Percentiles rank a stretch among this genome's conserved stretches.
phyloP scores from a whole-genome alignment of 2,888 invertebrate species.

The Andrena fulva region DNA sequence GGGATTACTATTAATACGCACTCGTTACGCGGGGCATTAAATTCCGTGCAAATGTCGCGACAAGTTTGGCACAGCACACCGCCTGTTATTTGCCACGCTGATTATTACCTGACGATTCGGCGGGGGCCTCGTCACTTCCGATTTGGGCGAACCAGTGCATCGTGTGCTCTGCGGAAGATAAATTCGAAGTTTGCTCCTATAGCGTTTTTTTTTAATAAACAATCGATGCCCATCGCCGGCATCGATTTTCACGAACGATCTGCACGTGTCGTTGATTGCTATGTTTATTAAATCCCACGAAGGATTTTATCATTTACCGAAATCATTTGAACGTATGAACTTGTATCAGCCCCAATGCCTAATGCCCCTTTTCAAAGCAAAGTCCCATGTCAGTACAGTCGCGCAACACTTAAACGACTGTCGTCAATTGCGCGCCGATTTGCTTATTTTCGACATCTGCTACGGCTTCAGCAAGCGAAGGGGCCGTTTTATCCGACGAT shows the following conservation, averaged over 20 bases:
- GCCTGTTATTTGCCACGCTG: slow-evolving; percentile 56
- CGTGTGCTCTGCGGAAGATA: slow-evolving; percentile 81
- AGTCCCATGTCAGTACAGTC: not conserved
- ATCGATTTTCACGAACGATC: not conserved
- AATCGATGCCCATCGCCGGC: not conserved
- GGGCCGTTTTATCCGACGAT: slow-evolving; percentile 43
- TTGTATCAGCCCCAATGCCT: too few relatives aligned
- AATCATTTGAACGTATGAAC: not conserved
- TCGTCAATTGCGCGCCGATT: slow-evolving; percentile 51
- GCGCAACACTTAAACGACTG: slow-evolving; percentile 6
- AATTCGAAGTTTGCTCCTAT: slow-evolving; percentile 57
- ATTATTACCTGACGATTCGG: slow-evolving; percentile 80
- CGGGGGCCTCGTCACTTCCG: slow-evolving; percentile 78
- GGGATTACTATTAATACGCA: slow-evolving; percentile 62
- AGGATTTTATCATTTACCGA: not conserved
- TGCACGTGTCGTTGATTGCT: not conserved
- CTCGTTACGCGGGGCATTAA: slow-evolving; percentile 44
- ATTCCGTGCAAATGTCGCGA: slow-evolving; percentile 53
- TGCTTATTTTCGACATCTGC: slow-evolving; percentile 51
- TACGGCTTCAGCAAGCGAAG: slow-evolving; percentile 19
- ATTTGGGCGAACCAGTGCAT: slow-evolving; percentile 84
- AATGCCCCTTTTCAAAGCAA: too few relatives aligned
- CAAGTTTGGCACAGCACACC: slow-evolving; percentile 51
- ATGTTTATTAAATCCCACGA: not conserved
- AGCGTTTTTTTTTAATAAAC: slow-evolving; percentile 5